phyloP scores from a whole-genome alignment of 2,113 vertebrate genomes.

The Chinchilla lanigera region DNA sequence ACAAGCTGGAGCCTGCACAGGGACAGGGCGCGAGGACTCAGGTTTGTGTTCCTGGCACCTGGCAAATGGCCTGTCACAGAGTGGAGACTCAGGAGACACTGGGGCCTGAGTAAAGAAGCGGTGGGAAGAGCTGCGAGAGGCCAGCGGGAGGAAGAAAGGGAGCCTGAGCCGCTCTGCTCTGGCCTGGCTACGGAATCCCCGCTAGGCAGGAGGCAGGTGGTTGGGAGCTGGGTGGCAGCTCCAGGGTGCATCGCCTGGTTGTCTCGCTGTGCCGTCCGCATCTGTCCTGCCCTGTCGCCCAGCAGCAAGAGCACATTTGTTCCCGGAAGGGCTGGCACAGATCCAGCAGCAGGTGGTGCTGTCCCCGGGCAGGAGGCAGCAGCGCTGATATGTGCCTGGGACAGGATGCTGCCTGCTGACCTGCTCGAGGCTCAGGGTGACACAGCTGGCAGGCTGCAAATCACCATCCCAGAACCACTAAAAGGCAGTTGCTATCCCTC shows the following conservation, averaged over 20 bases:
- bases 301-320: constrained; percentile 90
- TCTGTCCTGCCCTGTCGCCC: constrained; percentile 90
- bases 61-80: constrained; percentile 67
- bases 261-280: constrained; percentile 86
- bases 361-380: constrained; percentile 67
- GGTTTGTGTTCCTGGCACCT: constrained; percentile 66
- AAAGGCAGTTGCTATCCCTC: constrained; percentile 87
- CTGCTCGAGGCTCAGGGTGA: constrained; percentile 86
- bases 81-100: constrained; percentile 55
- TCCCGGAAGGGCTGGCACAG: constrained; percentile 87
- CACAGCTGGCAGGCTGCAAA: constrained; percentile 89
- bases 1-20: constrained; percentile 52
- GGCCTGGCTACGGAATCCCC: not conserved
- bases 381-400: constrained; percentile 91
- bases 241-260: constrained; percentile 89
- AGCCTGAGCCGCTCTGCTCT: not conserved
- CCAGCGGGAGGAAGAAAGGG: not conserved
- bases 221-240: constrained; percentile 82
- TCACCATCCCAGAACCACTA: constrained; percentile 89
- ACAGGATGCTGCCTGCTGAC: constrained; percentile 91
- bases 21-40: constrained; percentile 36
- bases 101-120: constrained; percentile 60
- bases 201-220: constrained; percentile 88
- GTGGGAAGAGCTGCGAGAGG: not conserved
- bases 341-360: constrained; percentile 95